Evolutionary conservation across 1,140 invertebrate species (phyloP).

Genomic region (Mya arenaria): DNA sequence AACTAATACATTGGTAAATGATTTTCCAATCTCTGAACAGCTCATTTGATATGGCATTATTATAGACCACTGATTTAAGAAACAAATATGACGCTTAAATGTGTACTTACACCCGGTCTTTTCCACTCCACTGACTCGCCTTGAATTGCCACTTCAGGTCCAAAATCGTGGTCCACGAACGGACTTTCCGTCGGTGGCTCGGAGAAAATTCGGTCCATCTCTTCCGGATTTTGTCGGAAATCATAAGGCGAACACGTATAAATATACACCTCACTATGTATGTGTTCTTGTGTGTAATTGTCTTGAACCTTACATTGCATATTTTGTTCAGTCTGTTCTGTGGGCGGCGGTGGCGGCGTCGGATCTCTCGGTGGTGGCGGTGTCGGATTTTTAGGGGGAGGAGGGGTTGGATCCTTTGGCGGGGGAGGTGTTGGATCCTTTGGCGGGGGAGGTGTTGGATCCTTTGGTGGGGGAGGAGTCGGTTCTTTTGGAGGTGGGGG

Average conservation of each 20-base stretch:
- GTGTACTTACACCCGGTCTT: constrained; percentile 13
- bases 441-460: constrained; percentile 46
- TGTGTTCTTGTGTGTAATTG: neutral
- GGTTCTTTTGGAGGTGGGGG: neutral
- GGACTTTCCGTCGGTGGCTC: neutral
- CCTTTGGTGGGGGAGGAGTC: constrained; percentile 7
- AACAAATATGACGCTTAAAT: neutral
- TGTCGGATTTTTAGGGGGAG: constrained; percentile 7
- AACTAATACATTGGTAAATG: too few species aligned
- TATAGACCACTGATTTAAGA: neutral
- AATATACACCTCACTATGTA: neutral
- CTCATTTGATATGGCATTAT: neutral
- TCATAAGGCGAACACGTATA: constrained; percentile 5
- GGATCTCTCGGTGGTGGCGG: constrained; percentile 25
- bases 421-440: constrained; percentile 47
- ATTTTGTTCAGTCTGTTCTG: neutral
- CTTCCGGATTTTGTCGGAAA: constrained; percentile 24
- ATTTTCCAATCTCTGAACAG: too few species aligned
- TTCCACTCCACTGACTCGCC: constrained; percentile 45
- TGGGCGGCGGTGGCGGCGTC: neutral
- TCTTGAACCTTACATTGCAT: neutral
- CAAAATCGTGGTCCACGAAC: constrained; percentile 37
- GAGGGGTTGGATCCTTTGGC: neutral
- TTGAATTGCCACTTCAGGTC: constrained; percentile 28
- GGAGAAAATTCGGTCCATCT: constrained; percentile 23